Evolutionary conservation across 2,888 invertebrate genomes (phyloP).

Genomic region (Galeopsomyia nigrocyanea): DNA sequence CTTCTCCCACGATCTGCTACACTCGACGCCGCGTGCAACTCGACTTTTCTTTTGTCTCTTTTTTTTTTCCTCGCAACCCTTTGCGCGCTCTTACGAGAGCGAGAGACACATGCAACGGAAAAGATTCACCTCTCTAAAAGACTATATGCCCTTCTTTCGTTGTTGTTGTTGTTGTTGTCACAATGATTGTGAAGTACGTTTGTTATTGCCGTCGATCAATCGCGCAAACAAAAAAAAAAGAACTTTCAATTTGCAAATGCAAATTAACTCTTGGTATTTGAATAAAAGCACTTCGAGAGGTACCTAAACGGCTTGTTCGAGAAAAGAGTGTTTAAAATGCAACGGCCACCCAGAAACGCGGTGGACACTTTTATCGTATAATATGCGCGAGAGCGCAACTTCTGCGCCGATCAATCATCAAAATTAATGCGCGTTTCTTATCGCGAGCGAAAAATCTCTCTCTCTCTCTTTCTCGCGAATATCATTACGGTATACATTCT

Average conservation of each 20-base stretch:
- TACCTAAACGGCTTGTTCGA: too few species aligned
- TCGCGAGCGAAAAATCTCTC: conserved; percentile 7
- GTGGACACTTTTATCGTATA: too few species aligned
- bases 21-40: conserved; percentile 17
- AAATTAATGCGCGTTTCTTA: conserved; percentile 44
- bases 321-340: too few species aligned
- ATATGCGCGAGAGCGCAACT: not conserved
- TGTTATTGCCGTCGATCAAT: too few species aligned
- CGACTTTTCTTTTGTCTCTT: conserved; percentile 28
- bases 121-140: not conserved
- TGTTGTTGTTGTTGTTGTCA: not conserved
- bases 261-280: too few species aligned
- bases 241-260: too few species aligned
- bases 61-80: conserved; percentile 12
- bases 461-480: too few species aligned
- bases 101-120: not conserved
- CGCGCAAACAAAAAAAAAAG: too few species aligned
- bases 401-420: conserved; percentile 32
- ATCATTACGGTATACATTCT: conserved; percentile 42
- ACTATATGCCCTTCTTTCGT: not conserved
- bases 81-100: not conserved
- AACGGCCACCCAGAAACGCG: too few species aligned
- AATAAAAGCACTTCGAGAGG: too few species aligned
- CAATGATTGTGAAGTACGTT: too few species aligned
- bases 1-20: conserved; percentile 36